Evolutionary conservation across 2,888 invertebrate species (phyloP).

Genomic region (Margaritifera margaritifera): DNA sequence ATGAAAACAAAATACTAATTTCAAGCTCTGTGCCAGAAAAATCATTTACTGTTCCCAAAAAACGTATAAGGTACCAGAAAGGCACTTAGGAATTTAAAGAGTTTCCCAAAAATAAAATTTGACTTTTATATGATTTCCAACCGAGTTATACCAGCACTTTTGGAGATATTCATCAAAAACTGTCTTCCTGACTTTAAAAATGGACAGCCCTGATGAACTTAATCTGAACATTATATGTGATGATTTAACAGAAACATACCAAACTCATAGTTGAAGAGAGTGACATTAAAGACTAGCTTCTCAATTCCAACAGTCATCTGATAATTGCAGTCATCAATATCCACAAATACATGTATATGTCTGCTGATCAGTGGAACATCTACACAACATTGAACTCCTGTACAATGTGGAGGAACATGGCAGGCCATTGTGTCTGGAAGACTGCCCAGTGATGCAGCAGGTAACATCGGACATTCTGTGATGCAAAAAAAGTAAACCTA

Average conservation of each 20-base stretch:
- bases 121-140: too few relatives aligned
- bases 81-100: too few relatives aligned
- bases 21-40: too few relatives aligned
- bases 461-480: constrained; percentile 8
- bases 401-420: constrained; percentile 8
- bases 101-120: too few relatives aligned
- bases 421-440: constrained; percentile 9
- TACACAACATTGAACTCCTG: constrained; percentile 13
- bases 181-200: background rate
- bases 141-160: too few relatives aligned
- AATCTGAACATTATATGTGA: background rate
- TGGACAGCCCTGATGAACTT: too few relatives aligned
- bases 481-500: background rate
- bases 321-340: constrained; percentile 19
- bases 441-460: constrained; percentile 1
- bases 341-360: constrained; percentile 5
- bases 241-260: constrained; percentile 3
- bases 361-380: constrained; percentile 5
- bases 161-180: too few relatives aligned
- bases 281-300: constrained; percentile 9
- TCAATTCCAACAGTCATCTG: constrained; percentile 20
- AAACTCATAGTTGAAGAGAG: constrained; percentile 13
- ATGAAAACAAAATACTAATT: too few relatives aligned
- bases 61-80: too few relatives aligned
- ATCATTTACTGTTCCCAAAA: too few relatives aligned